A percentile compares a stretch with the other conserved stretches of the same genome.
Evolutionary conservation across 30 jellyfish, hydroid and myxozoan genomes (phyloP).

Genomic region (Turritopsis dohrnii): DNA sequence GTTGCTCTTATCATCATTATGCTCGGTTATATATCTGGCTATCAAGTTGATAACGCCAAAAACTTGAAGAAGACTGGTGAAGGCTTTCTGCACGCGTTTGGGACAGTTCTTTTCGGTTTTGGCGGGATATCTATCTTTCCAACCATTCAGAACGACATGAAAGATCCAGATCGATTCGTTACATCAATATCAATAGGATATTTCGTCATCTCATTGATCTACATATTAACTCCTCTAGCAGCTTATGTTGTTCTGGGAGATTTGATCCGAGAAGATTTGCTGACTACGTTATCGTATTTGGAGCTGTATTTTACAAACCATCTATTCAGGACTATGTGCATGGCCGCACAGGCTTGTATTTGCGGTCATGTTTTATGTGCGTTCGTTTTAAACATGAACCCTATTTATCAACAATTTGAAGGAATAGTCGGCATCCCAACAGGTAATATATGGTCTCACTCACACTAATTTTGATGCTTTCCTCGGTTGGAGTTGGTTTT

Average conservation of each 20-base stretch:
- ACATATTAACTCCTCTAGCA: constrained; percentile 50
- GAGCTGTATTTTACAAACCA: constrained; percentile 37
- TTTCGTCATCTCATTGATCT: constrained; percentile 48
- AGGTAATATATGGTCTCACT: constrained; percentile 38
- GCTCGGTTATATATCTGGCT: constrained; percentile 37
- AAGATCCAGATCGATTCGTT: constrained; percentile 66
- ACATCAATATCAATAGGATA: constrained; percentile 67
- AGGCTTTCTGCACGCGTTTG: constrained; percentile 69
- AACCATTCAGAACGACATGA: constrained; percentile 85
- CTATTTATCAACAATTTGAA: constrained; percentile 80
- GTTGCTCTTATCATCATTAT: constrained; percentile 44
- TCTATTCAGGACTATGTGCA: constrained; percentile 59
- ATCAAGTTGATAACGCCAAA: constrained; percentile 33
- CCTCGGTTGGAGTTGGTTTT: not conserved
- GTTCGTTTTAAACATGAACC: constrained; percentile 74
- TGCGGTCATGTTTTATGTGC: constrained; percentile 90
- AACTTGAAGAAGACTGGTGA: constrained; percentile 41
- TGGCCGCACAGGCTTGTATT: constrained; percentile 73
- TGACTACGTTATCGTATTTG: constrained; percentile 54
- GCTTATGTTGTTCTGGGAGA: constrained; percentile 80
- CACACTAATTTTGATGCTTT: not conserved
- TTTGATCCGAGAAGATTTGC: constrained; percentile 67
- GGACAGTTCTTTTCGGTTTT: constrained; percentile 75
- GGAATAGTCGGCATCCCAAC: constrained; percentile 67
- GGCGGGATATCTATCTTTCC: constrained; percentile 91